Evolutionary conservation across 2,797 vertebrate genomes (phyloP).

Genomic region (Erethizon dorsatum): DNA sequence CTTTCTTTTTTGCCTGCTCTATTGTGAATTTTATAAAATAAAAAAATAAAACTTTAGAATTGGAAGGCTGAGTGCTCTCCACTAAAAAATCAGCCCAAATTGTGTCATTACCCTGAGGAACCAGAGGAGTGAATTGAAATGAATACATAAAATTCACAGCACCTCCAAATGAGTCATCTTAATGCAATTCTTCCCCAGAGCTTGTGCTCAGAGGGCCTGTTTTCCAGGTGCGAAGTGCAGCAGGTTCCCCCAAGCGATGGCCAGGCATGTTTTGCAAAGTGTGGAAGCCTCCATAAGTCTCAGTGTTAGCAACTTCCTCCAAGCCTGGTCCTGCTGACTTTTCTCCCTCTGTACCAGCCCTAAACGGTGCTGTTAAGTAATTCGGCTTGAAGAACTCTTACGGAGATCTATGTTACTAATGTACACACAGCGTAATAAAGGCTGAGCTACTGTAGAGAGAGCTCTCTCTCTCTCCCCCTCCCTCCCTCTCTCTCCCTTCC

Average conservation of each 20-base stretch:
- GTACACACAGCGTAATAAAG: constrained; percentile 83
- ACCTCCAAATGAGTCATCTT: constrained; percentile 83
- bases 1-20: not conserved
- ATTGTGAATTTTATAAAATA: constrained; percentile 56
- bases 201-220: constrained; percentile 76
- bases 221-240: constrained; percentile 71
- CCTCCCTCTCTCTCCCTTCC: not conserved
- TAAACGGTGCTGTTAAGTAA: constrained; percentile 84
- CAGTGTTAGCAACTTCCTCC: constrained; percentile 76
- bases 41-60: constrained; percentile 29
- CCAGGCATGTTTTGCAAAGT: constrained; percentile 71
- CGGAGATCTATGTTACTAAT: constrained; percentile 89
- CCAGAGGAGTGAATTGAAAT: constrained; percentile 79
- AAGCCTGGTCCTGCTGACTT: constrained; percentile 75
- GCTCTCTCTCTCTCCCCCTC: not conserved
- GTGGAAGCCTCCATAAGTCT: constrained; percentile 81
- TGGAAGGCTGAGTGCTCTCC: constrained; percentile 55
- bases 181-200: constrained; percentile 80
- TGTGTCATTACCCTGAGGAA: constrained; percentile 80
- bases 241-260: constrained; percentile 55
- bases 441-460: constrained; percentile 78
- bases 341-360: constrained; percentile 78
- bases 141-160: constrained; percentile 82
- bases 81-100: constrained; percentile 81
- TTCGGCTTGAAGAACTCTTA: constrained; percentile 87